Evolutionary conservation across 2,888 invertebrate species (phyloP).

Genomic region (Papilio protenor): DNA sequence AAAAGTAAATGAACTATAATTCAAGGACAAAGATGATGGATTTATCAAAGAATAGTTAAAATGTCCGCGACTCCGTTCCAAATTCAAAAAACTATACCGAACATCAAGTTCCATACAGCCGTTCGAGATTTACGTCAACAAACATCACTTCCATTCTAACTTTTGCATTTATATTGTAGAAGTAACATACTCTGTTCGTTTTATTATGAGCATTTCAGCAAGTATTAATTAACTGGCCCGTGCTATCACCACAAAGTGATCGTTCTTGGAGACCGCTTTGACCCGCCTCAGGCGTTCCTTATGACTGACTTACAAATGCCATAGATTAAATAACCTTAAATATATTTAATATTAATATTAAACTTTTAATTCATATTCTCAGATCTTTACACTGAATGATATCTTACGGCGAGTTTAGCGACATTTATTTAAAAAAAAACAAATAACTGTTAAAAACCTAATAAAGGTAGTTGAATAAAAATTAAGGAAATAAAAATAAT

Average conservation of each 20-base stretch:
- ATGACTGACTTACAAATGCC: conserved; percentile 54
- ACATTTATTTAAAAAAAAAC: no score
- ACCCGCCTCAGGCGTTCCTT: conserved; percentile 66
- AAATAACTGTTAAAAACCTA: neutral
- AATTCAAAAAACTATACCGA: no score
- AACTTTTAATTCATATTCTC: no score
- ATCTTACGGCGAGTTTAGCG: no score
- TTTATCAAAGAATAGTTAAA: neutral
- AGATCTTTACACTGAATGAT: no score
- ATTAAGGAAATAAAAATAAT: neutral
- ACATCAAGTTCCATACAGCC: no score
- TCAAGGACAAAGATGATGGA: neutral
- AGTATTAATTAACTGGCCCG: conserved; percentile 63
- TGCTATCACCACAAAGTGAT: conserved; percentile 66
- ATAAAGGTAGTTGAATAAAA: neutral
- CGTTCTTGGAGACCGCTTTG: conserved; percentile 73
- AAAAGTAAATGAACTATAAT: neutral
- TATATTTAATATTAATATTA: neutral
- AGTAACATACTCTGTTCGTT: neutral
- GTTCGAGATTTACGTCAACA: no score
- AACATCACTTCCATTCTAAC: no score
- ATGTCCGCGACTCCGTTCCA: no score
- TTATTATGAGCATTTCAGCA: conserved; percentile 24
- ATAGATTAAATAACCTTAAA: conserved; percentile 49
- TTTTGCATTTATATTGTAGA: neutral